Evolutionary conservation across 2,888 invertebrate species (phyloP).

Genomic region (Sinhomidia bicolor): DNA sequence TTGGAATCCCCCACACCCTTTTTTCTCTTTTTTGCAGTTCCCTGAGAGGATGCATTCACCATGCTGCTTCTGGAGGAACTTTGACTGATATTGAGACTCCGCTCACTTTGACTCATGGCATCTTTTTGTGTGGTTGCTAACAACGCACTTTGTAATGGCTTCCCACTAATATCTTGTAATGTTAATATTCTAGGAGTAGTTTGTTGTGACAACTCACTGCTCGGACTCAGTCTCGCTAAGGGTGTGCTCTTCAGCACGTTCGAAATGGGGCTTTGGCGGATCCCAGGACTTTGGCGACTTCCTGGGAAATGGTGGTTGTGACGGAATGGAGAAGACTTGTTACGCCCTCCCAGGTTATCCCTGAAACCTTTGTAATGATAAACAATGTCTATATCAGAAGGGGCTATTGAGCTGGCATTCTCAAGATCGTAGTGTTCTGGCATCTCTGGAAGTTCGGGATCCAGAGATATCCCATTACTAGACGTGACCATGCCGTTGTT

Average conservation of each 20-base stretch:
- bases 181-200: conserved; percentile 95
- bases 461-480: conserved; percentile 83
- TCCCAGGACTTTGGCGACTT: conserved; percentile 78
- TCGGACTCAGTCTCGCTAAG: conserved; percentile 93
- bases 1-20: conserved; percentile 83
- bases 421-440: conserved; percentile 98
- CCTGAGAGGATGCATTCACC: conserved; percentile 81
- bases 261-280: conserved; percentile 82
- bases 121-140: conserved; percentile 94
- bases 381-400: conserved; percentile 97
- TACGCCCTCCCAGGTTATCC: conserved; percentile 83
- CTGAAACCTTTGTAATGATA: conserved; percentile 97
- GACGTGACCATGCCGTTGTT: conserved; percentile 75
- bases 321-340: conserved; percentile 80
- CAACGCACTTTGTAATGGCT: conserved; percentile 92
- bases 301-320: conserved; percentile 79
- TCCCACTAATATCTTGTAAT: conserved; percentile 95
- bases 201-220: conserved; percentile 94
- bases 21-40: conserved; percentile 81
- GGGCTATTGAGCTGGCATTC: conserved; percentile 98
- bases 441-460: conserved; percentile 86
- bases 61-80: conserved; percentile 83
- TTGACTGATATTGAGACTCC: conserved; percentile 94
- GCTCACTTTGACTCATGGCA: conserved; percentile 93
- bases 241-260: conserved; percentile 90